Base-by-base conservation (phyloP, 2,888 invertebrate genomes). In the Beris chalybata region DNA sequence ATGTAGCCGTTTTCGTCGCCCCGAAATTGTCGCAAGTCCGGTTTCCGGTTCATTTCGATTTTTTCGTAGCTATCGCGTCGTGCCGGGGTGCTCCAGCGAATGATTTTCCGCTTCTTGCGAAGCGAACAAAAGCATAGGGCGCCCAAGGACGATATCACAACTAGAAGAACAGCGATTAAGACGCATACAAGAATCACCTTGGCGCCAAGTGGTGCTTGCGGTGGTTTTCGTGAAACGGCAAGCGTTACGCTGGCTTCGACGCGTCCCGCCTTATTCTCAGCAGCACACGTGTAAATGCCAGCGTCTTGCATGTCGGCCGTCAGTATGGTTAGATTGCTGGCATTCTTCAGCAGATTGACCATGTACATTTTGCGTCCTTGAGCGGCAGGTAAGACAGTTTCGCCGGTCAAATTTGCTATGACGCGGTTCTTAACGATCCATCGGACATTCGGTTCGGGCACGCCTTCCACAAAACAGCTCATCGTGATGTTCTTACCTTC, bases 201-300 rank as follows among this genome's bases (percentile, higher is more conserved):
- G 75, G 85, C 78, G 76, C 87, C 81, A 76, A 89, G 76, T 65
- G 83, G 83, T 71, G 83, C 85, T 72, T 85, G 85, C 47, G 86
- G 84, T 43, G 86, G 85, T 71, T 85, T 86, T 71, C 87, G 85
- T 52, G 88, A 86, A 69, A 92, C 87, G 1, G 87, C 85, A 73
- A 93, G 82, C 67, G 87, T 89, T 66, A 92, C 87, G 75, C 88
- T 87, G 29, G 88, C 88, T 78, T 90, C 89, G 11, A 88, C 88
- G 74, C 85, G 86, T 1, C 92, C 92, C 4, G 92, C 92, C 77
- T 89, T 87, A 76, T 92, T 92, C 77, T 92, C 91, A 0, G 92
- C 92, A 64, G 87, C 84, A 75, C 93, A 93, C 53, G 87, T 86
- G 76, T 92, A 92, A 56, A 86, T 83, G 50, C 91, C 92, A 47